phyloP scores from a whole-genome alignment of 2,888 invertebrate species.

The Melanchra persicariae region DNA sequence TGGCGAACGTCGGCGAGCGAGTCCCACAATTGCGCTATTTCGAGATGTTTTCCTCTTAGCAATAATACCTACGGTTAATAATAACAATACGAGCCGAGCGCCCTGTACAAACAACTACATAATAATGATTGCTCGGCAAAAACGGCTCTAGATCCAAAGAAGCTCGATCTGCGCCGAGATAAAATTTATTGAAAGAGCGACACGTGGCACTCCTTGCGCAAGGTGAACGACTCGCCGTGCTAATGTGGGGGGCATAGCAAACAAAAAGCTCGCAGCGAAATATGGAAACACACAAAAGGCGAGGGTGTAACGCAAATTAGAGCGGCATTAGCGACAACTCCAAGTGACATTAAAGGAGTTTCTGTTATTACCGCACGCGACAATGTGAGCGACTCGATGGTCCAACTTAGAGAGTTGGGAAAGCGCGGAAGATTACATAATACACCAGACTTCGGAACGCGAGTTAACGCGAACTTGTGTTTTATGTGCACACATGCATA shows the following conservation, averaged over 20 bases:
- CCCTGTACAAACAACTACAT: slow-evolving; percentile 71
- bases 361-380: slow-evolving; percentile 78
- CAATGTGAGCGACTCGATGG: slow-evolving; percentile 74
- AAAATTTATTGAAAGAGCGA: slow-evolving; percentile 69
- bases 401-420: slow-evolving; percentile 75
- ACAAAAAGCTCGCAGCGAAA: slow-evolving; percentile 71
- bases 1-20: slow-evolving; percentile 74
- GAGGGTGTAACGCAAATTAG: slow-evolving; percentile 76
- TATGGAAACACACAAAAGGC: slow-evolving; percentile 70
- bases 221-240: slow-evolving; percentile 81
- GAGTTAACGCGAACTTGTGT: slow-evolving; percentile 76
- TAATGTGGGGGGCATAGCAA: slow-evolving; percentile 71
- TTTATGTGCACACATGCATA: slow-evolving; percentile 74
- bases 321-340: slow-evolving; percentile 76
- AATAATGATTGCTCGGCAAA: slow-evolving; percentile 73
- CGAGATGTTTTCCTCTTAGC: slow-evolving; percentile 86
- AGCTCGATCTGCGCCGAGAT: slow-evolving; percentile 63
- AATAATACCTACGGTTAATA: slow-evolving; percentile 77
- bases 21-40: slow-evolving; percentile 85
- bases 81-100: slow-evolving; percentile 75
- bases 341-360: slow-evolving; percentile 78
- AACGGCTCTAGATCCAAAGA: slow-evolving; percentile 68
- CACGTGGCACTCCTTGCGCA: slow-evolving; percentile 75
- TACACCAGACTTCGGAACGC: slow-evolving; percentile 72
- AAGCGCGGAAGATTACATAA: slow-evolving; percentile 79